Evolutionary conservation across 2,797 vertebrate genomes (phyloP), one percentile per base, ranked within the genome.

Genomic region (Sandelia bainsii): DNA sequence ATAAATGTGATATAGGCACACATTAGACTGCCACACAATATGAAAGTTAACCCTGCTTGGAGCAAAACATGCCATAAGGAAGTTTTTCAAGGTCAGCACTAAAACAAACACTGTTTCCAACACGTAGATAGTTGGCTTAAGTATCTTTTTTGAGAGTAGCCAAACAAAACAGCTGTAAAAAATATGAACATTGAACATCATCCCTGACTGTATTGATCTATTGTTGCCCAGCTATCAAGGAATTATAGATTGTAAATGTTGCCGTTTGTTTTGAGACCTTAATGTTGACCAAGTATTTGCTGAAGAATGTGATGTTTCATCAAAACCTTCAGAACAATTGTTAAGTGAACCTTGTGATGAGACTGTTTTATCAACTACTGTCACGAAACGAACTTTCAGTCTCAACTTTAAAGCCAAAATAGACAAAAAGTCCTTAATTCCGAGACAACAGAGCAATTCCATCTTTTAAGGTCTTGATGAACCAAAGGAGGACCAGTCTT

Each of bases 151-250:
- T 8, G 40, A 52, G 52, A 64, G 65, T 1, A 56, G 66, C 42
- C 54, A 50, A 72, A 44, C 6, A 45, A 77, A 70, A 58, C 23
- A 56, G 1, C 14, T 48, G 20, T 57, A 76, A 72, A 75, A 52
- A n/a, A 63, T 19, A n/a, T 34, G 32, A 34, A 34, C 9, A 10
- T 34, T 58, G 19, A 66, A 58, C 67, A 45, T 34, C 9, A 34
- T 34, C 1, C 32, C 32, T 8, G 1, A 34, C 8, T 34, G 32
- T 34, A 9, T 9, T 34, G 8, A 34, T 34, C 32, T 34, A 34
- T 34, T 34, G 32, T 34, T 34, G 32, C 9, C 32, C 32, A 34
- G 8, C 29, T 34, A 34, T 34, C 32, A 34, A 34, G 32, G 32
- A 34, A 34, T 34, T 9, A 34, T 9, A 34, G 32, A 34, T 3